Evolutionary conservation across 2,888 invertebrate genomes (phyloP).

Genomic region (Oscheius sp.): DNA sequence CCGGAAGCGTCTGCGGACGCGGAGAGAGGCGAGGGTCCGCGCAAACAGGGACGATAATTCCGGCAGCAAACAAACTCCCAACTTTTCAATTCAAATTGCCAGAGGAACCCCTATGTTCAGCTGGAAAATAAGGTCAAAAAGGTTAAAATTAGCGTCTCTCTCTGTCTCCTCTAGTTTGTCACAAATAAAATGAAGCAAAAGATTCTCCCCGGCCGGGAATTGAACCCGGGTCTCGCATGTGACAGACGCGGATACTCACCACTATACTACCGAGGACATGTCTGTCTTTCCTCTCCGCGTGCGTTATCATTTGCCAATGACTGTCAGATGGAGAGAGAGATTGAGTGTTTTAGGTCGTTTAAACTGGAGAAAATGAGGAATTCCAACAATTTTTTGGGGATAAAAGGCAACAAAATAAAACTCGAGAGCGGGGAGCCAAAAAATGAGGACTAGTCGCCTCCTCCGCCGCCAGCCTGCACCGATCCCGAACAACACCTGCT

Average conservation of each 20-base stretch:
- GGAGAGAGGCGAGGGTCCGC: neutral
- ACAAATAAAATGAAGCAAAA: too few relatives aligned
- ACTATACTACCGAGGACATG: constrained; percentile 27
- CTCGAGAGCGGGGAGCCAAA: too few relatives aligned
- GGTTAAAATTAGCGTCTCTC: too few relatives aligned
- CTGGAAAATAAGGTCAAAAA: neutral
- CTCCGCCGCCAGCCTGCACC: neutral
- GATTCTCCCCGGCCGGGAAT: constrained; percentile 26
- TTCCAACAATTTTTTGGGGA: neutral
- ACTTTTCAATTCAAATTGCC: neutral
- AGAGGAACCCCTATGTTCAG: neutral
- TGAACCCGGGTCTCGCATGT: constrained; percentile 27
- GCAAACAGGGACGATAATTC: neutral
- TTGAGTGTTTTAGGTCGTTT: neutral
- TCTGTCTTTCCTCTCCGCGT: too few relatives aligned
- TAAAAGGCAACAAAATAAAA: too few relatives aligned
- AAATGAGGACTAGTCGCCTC: neutral
- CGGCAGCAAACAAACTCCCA: neutral
- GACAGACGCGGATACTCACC: constrained; percentile 28
- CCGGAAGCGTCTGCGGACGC: neutral
- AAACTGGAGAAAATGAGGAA: neutral
- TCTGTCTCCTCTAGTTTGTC: too few relatives aligned
- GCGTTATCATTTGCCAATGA: too few relatives aligned
- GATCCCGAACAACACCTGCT: constrained; percentile 20
- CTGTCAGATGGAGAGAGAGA: neutral